These are phyloP conservation scores for Pristionchus japonicus DNA, from an alignment of 2,888 invertebrate species.

Conservation along the genomic window DNA sequence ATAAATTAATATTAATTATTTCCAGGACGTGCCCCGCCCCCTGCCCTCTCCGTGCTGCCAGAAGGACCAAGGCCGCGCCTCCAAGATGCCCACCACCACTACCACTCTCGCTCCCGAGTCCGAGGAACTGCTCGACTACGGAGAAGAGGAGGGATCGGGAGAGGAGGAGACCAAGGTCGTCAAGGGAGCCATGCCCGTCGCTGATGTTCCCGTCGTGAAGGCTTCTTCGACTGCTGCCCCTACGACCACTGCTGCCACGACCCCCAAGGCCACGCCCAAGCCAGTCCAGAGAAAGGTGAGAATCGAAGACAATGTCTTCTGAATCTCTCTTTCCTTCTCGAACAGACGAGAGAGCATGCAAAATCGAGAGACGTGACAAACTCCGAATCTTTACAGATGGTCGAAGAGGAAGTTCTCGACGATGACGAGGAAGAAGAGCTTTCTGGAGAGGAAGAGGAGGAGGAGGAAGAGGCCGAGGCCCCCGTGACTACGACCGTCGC, in stretches of 20 bases:
- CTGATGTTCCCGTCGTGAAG: constrained; percentile 39
- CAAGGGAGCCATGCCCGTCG: constrained; percentile 35
- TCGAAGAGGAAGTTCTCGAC: constrained; percentile 14
- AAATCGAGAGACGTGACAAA: background rate
- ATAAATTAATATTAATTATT: background rate
- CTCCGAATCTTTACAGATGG: background rate
- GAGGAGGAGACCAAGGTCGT: constrained; percentile 1
- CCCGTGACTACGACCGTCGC: background rate
- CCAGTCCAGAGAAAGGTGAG: background rate
- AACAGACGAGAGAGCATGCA: too few relatives aligned
- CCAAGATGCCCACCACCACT: constrained; percentile 22
- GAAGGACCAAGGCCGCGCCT: constrained; percentile 40
- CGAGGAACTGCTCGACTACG: constrained; percentile 22
- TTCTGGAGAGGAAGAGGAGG: constrained; percentile 48
- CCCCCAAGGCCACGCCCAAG: background rate
- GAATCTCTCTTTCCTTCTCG: too few relatives aligned
- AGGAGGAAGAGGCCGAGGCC: constrained; percentile 43
- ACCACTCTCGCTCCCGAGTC: background rate
- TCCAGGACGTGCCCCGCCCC: constrained; percentile 54
- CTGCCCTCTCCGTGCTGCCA: constrained; percentile 63
- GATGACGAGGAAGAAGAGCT: constrained; percentile 34
- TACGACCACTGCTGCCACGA: constrained; percentile 16
- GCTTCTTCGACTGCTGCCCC: constrained; percentile 43
- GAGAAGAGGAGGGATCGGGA: background rate
- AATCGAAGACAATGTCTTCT: constrained; percentile 51